phyloP scores from a whole-genome alignment of 1,140 invertebrate genomes.

The Amphibalanus amphitrite region DNA sequence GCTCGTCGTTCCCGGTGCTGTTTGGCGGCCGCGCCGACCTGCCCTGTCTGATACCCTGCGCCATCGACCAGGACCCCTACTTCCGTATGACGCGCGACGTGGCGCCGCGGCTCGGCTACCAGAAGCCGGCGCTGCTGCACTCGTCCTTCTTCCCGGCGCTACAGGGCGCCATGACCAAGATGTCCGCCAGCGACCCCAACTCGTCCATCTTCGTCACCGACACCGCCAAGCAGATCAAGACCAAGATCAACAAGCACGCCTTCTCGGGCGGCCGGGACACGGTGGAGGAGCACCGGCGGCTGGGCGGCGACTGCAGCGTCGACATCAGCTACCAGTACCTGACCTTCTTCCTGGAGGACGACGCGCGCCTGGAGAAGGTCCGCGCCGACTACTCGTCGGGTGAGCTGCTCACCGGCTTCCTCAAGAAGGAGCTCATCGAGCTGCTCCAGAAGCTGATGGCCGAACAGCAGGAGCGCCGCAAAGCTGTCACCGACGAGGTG shows the following conservation, averaged over 20 bases:
- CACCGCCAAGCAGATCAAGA: conserved; percentile 91
- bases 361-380: conserved; percentile 68
- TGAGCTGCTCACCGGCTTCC: conserved; percentile 74
- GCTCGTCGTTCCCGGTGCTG: conserved; percentile 87
- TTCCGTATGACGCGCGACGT: conserved; percentile 97
- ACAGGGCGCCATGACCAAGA: conserved; percentile 92
- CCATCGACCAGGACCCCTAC: conserved; percentile 99
- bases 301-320: conserved; percentile 87
- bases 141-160: conserved; percentile 89
- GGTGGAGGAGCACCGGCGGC: conserved; percentile 73
- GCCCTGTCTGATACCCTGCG: conserved; percentile 90
- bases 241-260: conserved; percentile 97
- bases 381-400: conserved; percentile 72
- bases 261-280: conserved; percentile 92
- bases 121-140: conserved; percentile 88
- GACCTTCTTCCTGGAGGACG: conserved; percentile 89
- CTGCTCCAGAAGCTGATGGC: conserved; percentile 52
- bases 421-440: conserved; percentile 82
- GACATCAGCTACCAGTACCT: conserved; percentile 95
- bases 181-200: conserved; percentile 89
- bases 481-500: conserved; percentile 66
- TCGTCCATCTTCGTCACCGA: conserved; percentile 91
- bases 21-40: conserved; percentile 63
- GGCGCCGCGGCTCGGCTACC: conserved; percentile 65
- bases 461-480: conserved; percentile 62